Conservation (phyloP, 2,888 invertebrate genomes). For the Xylota sylvarum region DNA sequence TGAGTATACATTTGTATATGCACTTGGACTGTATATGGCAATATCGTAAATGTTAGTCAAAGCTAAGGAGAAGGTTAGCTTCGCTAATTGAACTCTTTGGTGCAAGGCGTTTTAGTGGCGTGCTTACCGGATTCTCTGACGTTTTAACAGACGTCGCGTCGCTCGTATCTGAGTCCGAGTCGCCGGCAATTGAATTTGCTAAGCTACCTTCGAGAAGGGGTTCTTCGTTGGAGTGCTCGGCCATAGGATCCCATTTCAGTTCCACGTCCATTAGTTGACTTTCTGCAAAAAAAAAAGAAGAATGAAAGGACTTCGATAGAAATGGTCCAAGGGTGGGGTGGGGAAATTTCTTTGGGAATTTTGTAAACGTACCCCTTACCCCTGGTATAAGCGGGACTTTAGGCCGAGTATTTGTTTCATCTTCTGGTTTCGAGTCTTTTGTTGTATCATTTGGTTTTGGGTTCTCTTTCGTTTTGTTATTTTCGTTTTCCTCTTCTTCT, state of each 20-base stretch:
- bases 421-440: slow-evolving; percentile 18
- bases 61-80: slow-evolving; percentile 80
- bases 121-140: slow-evolving; percentile 85
- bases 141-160: slow-evolving; percentile 79
- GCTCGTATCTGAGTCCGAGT: slow-evolving; percentile 79
- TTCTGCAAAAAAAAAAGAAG: slow-evolving; percentile 82
- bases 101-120: slow-evolving; percentile 81
- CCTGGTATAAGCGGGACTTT: slow-evolving; percentile 81
- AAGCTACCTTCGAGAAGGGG: slow-evolving; percentile 81
- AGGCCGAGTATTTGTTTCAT: slow-evolving; percentile 47
- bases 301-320: not conserved
- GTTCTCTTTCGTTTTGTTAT: slow-evolving; percentile 24
- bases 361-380: slow-evolving; percentile 86
- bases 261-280: slow-evolving; percentile 86
- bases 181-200: slow-evolving; percentile 60
- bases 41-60: slow-evolving; percentile 40
- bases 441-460: slow-evolving; percentile 9
- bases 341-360: slow-evolving; percentile 26
- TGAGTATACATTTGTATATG: not conserved
- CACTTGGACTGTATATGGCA: slow-evolving; percentile 10
- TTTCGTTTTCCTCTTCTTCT: slow-evolving; percentile 79
- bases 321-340: not conserved
- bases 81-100: slow-evolving; percentile 86
- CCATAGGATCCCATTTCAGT: slow-evolving; percentile 87
- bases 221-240: slow-evolving; percentile 83